Conservation (phyloP, 2,888 invertebrate species). For the Aproaerema taeniolella region DNA sequence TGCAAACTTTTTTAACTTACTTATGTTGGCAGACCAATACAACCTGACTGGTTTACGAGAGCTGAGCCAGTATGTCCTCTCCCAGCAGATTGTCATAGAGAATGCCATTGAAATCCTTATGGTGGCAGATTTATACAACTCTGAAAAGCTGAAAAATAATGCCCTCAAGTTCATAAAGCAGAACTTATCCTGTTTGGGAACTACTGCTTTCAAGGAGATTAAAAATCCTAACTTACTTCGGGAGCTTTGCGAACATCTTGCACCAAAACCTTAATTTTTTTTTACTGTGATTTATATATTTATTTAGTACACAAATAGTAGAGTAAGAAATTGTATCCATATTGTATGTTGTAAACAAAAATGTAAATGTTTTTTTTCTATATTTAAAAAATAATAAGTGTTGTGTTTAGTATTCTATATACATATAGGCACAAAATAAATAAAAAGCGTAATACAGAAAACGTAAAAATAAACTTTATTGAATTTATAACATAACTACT, state of each 20-base stretch:
- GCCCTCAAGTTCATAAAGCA: slow-evolving; percentile 55
- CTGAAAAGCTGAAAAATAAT: slow-evolving; percentile 41
- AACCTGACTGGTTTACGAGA: slow-evolving; percentile 49
- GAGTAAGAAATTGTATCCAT: not conserved
- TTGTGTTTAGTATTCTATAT: too few relatives aligned
- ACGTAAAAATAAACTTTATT: slow-evolving; percentile 74
- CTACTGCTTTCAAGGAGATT: slow-evolving; percentile 45
- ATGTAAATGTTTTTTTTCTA: not conserved
- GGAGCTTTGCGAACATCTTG: slow-evolving; percentile 48
- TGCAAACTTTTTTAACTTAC: slow-evolving; percentile 43
- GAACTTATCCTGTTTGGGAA: slow-evolving; percentile 39
- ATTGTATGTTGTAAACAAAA: not conserved
- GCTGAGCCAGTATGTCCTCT: slow-evolving; percentile 44
- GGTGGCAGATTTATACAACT: slow-evolving; percentile 55
- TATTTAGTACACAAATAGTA: not conserved
- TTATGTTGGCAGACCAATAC: slow-evolving; percentile 57
- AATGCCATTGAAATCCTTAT: slow-evolving; percentile 54
- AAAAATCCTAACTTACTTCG: slow-evolving; percentile 45
- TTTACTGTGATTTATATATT: slow-evolving; percentile 5
- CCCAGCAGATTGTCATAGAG: slow-evolving; percentile 40
- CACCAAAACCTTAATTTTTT: slow-evolving; percentile 15
- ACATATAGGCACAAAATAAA: too few relatives aligned
- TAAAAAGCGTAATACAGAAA: slow-evolving; percentile 60
- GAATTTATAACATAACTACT: slow-evolving; percentile 60
- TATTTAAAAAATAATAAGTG: not conserved